Conservation (phyloP, 2,113 vertebrate genomes). For the Ptilorrhoa leucosticta region DNA sequence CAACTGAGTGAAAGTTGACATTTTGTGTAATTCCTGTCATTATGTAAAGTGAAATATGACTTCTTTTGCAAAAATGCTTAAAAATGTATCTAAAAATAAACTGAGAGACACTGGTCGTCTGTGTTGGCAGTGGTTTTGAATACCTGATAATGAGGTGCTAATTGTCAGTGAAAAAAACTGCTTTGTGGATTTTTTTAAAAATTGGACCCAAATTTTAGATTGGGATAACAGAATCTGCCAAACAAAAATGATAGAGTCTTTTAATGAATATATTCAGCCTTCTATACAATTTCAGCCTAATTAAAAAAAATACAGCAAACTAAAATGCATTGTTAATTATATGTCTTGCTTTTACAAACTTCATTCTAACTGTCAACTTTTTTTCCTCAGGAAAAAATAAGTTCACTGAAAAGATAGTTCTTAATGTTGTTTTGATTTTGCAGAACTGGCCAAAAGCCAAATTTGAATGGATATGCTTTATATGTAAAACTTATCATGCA, state of each 20-base stretch:
- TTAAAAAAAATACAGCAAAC: not conserved
- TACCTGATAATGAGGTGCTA: not conserved
- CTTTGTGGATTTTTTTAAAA: not conserved
- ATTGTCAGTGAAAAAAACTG: not conserved
- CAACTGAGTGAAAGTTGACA: not conserved
- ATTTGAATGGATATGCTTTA: not conserved
- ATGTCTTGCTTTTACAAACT: not conserved
- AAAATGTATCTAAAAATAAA: not conserved
- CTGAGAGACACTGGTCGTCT: not conserved
- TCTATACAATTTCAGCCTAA: not conserved
- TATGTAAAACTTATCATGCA: slow-evolving; percentile 34
- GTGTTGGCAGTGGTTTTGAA: not conserved
- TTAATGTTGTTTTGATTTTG: not conserved
- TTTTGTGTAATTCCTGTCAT: not conserved
- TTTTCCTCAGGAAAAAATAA: not conserved
- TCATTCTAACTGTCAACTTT: not conserved
- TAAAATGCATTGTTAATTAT: not conserved
- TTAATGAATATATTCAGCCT: not conserved
- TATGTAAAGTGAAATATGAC: not conserved
- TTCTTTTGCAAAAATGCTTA: not conserved
- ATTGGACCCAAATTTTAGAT: not conserved
- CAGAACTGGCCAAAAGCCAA: slow-evolving; percentile 27
- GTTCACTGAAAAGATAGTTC: not conserved
- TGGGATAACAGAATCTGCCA: not conserved
- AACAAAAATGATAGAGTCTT: not conserved